Conservation (phyloP, 2,888 invertebrate species). For the Cerceris rybyensis region DNA sequence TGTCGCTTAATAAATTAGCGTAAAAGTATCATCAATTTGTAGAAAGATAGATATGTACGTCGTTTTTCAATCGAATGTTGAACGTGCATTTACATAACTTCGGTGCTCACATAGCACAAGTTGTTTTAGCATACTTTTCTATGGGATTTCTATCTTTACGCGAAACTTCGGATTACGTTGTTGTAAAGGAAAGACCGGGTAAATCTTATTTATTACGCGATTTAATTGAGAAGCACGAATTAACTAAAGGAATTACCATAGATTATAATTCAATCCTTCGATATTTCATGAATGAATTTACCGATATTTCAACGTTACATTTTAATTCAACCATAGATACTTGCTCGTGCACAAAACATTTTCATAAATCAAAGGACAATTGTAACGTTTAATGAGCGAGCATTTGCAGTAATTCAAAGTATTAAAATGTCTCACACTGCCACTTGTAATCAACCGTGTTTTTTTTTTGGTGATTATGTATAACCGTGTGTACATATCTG, state of each 20-base stretch:
- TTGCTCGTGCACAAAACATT: conserved; percentile 34
- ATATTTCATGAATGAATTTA: conserved; percentile 28
- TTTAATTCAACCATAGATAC: conserved; percentile 19
- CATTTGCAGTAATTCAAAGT: conserved; percentile 21
- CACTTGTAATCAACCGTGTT: conserved; percentile 33
- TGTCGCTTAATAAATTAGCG: no score
- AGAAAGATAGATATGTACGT: conserved; percentile 2
- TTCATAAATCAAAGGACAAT: conserved; percentile 18
- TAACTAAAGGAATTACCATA: not conserved
- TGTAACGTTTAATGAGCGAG: conserved; percentile 11
- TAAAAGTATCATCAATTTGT: conserved; percentile 5
- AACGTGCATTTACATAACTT: conserved; percentile 13
- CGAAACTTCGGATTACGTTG: conserved; percentile 11
- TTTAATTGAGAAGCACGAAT: not conserved
- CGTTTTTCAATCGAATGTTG: conserved; percentile 23
- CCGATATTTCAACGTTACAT: conserved; percentile 6
- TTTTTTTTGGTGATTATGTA: conserved; percentile 25
- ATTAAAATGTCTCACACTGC: conserved; percentile 34
- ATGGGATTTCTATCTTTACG: conserved; percentile 4
- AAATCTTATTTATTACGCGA: not conserved
- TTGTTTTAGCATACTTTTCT: conserved; percentile 21
- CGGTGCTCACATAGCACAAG: conserved; percentile 27
- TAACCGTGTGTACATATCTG: conserved; percentile 45
- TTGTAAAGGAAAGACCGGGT: not conserved
- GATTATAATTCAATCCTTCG: conserved; percentile 21